phyloP scores from a whole-genome alignment of 2,888 invertebrate genomes.

The Epinotia brunnichana region DNA sequence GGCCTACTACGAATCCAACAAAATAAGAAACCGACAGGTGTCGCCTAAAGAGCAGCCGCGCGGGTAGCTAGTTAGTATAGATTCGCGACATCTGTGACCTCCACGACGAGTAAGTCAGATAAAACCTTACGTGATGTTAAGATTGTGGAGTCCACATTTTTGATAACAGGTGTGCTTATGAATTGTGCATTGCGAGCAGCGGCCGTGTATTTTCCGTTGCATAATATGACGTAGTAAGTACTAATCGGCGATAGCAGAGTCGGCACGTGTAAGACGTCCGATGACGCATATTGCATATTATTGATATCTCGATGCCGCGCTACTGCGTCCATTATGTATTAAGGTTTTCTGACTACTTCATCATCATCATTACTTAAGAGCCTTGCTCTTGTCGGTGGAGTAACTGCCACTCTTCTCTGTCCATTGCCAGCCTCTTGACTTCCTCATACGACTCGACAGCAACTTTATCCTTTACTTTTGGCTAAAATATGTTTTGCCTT shows the following conservation, averaged over 20 bases:
- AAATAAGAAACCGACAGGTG: too few species aligned
- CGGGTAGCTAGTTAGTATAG: background rate
- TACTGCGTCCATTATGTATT: too few species aligned
- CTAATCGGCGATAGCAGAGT: conserved; percentile 48
- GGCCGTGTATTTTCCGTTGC: conserved; percentile 58
- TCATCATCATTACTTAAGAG: too few species aligned
- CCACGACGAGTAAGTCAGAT: conserved; percentile 2
- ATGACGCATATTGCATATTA: conserved; percentile 39
- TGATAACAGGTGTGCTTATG: conserved; percentile 13
- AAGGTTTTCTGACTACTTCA: too few species aligned
- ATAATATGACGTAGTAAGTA: conserved; percentile 66
- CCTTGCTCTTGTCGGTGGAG: too few species aligned
- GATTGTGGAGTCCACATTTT: background rate
- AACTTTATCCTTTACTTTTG: too few species aligned
- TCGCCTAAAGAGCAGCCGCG: too few species aligned
- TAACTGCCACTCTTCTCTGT: too few species aligned
- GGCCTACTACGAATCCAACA: too few species aligned
- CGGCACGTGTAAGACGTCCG: conserved; percentile 64
- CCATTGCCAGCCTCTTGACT: too few species aligned
- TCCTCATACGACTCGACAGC: too few species aligned
- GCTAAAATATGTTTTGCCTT: too few species aligned
- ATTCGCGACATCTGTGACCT: background rate
- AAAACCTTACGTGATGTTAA: background rate
- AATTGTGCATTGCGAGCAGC: conserved; percentile 31
- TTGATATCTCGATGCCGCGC: conserved; percentile 47